These are phyloP conservation scores for Limnothrissa miodon DNA, from an alignment of 2,113 vertebrate species.

Conservation along the genomic window DNA sequence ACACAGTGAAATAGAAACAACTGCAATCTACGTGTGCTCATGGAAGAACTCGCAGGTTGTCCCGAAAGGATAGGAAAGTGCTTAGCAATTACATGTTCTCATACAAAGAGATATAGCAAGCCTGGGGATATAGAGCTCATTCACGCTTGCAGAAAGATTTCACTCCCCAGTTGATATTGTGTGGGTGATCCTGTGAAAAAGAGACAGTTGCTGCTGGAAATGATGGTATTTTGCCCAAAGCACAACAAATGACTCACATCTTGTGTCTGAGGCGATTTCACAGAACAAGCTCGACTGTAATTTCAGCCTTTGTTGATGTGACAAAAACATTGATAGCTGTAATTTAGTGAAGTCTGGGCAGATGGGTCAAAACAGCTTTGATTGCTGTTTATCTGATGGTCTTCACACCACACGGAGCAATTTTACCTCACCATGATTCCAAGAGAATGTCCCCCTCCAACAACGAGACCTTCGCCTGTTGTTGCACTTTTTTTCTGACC, in stretches of 20 bases:
- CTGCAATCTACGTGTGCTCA: background rate
- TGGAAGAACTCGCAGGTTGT: background rate
- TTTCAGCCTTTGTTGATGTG: background rate
- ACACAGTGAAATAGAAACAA: background rate
- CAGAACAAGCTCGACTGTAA: background rate
- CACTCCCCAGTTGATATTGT: background rate
- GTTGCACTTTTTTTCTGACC: background rate
- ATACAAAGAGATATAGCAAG: background rate
- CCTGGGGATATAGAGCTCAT: background rate
- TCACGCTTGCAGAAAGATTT: background rate
- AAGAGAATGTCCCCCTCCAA: background rate
- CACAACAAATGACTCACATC: constrained; percentile 13
- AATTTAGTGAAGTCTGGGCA: constrained; percentile 4
- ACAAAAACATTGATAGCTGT: constrained; percentile 4
- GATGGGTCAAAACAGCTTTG: constrained; percentile 2
- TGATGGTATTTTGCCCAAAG: background rate
- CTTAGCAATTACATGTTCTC: background rate
- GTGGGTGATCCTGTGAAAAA: background rate
- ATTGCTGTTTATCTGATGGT: background rate
- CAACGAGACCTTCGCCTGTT: background rate
- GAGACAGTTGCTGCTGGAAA: background rate
- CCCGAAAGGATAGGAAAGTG: background rate
- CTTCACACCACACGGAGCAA: background rate
- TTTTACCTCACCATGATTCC: background rate
- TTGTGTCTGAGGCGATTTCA: constrained; percentile 3